These are phyloP conservation scores for Perithous albicinctus DNA, from an alignment of 2,888 invertebrate species.

Conservation along the genomic window DNA sequence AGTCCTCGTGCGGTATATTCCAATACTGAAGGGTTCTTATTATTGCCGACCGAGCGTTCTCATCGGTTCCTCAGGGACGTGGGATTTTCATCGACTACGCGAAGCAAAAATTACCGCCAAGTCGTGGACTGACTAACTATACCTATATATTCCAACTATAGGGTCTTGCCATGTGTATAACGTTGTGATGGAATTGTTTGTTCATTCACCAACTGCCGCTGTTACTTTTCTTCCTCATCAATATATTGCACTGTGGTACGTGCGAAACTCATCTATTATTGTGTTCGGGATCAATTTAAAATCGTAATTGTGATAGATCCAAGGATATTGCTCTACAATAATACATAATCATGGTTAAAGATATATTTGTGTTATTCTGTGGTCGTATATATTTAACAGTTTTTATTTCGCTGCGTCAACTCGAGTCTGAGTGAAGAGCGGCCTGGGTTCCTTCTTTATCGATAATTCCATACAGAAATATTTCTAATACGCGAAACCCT, in stretches of 20 bases:
- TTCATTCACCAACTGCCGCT: conserved; percentile 21
- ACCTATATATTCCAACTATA: neutral
- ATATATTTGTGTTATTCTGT: too few relatives aligned
- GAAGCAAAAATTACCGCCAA: conserved; percentile 71
- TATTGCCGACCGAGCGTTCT: conserved; percentile 76
- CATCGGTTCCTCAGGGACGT: conserved; percentile 79
- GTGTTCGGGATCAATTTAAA: neutral
- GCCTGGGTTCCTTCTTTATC: too few relatives aligned
- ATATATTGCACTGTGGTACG: conserved; percentile 2
- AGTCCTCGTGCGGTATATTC: conserved; percentile 73
- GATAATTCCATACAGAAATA: too few relatives aligned
- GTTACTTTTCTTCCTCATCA: conserved; percentile 29
- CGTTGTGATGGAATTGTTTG: conserved; percentile 62
- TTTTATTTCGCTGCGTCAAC: too few relatives aligned
- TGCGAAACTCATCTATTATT: neutral
- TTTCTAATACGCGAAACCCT: too few relatives aligned
- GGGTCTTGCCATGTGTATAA: conserved; percentile 36
- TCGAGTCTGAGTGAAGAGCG: too few relatives aligned
- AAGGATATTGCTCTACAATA: neutral
- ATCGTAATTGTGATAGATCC: neutral
- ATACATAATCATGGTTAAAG: neutral
- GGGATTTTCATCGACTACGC: conserved; percentile 62
- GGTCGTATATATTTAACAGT: too few relatives aligned
- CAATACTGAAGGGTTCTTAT: conserved; percentile 78
- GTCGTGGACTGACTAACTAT: conserved; percentile 18